phyloP scores from a whole-genome alignment of 2,888 invertebrate genomes.

The Eupithecia centaureata region DNA sequence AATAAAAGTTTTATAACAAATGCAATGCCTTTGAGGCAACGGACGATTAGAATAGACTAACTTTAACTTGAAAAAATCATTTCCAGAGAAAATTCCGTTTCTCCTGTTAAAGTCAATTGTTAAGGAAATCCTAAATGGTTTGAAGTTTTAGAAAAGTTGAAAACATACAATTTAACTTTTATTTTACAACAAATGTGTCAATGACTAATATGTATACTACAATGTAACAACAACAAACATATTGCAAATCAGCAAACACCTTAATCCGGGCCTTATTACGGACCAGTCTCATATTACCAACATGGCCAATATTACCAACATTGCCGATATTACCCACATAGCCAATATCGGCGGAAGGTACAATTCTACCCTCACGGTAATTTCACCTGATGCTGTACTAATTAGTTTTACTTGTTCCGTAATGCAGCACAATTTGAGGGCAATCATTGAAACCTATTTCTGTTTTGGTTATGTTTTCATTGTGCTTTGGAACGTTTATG shows the following conservation, averaged over 20 bases:
- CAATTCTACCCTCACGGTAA: conserved; percentile 32
- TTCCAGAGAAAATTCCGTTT: no score
- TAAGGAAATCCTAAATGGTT: no score
- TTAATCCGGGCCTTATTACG: conserved; percentile 37
- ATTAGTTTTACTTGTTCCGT: conserved; percentile 28
- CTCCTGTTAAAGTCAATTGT: no score
- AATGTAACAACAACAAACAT: not conserved
- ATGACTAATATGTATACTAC: not conserved
- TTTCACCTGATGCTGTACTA: conserved; percentile 23
- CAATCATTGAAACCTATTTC: conserved; percentile 21
- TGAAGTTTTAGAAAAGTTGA: no score
- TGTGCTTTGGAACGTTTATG: not conserved
- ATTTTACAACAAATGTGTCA: not conserved
- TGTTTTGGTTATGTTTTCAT: conserved; percentile 11
- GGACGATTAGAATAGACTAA: no score
- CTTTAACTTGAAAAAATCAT: no score
- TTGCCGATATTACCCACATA: conserved; percentile 40
- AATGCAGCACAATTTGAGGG: conserved; percentile 18
- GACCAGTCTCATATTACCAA: conserved; percentile 26
- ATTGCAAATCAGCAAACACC: conserved; percentile 29
- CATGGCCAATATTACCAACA: conserved; percentile 38
- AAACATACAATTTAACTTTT: no score
- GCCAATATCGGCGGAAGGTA: conserved; percentile 32
- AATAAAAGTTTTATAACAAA: not conserved
- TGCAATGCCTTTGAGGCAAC: no score